A percentile compares a stretch with the other conserved stretches of the same genome.
phyloP scores from a whole-genome alignment of 1,140 invertebrate genomes.

The Bombus soroeensis region DNA sequence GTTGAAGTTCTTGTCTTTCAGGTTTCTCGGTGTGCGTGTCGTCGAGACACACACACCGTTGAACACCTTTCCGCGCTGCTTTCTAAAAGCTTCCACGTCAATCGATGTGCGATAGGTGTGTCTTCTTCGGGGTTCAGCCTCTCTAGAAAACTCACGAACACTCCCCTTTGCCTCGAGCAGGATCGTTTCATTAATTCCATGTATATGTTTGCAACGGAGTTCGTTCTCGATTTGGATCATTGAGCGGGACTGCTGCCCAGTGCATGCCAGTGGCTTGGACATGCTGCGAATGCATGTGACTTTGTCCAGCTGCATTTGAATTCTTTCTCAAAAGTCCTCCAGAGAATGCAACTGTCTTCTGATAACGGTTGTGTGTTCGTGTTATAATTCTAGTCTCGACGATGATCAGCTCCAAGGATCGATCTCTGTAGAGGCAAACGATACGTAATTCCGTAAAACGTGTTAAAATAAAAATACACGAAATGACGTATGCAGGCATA shows the following conservation, averaged over 20 bases:
- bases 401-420: too few relatives aligned
- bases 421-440: too few relatives aligned
- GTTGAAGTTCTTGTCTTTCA: conserved; percentile 51
- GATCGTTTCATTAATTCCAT: conserved; percentile 19
- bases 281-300: background rate
- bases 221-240: background rate
- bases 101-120: conserved; percentile 7
- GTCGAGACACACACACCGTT: background rate
- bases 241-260: background rate
- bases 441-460: too few relatives aligned
- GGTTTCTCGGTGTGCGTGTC: background rate
- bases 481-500: too few relatives aligned
- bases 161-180: too few relatives aligned
- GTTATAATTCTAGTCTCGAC: too few relatives aligned
- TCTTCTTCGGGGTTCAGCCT: background rate
- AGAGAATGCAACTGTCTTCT: background rate
- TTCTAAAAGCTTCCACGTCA: conserved; percentile 55
- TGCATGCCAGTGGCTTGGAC: background rate
- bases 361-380: background rate
- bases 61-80: background rate
- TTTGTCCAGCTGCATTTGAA: background rate
- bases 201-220: background rate
- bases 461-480: too few relatives aligned
- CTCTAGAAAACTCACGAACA: background rate
- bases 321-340: background rate